phyloP scores from a whole-genome alignment of 30 jellyfish, hydroid and myxozoan genomes.

The Rhopilema esculentum region DNA sequence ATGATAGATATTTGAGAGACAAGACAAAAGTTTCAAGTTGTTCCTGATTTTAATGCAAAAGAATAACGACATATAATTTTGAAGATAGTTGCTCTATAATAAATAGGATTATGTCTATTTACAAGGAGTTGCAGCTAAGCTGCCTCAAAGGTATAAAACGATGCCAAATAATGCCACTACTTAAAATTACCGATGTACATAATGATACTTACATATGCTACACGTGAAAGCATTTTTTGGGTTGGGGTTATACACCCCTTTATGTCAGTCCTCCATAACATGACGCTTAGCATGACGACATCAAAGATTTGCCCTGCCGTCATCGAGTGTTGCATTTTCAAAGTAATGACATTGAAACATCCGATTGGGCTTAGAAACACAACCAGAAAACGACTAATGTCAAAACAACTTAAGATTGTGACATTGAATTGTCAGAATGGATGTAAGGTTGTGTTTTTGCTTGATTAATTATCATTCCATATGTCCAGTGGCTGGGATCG shows the following conservation, averaged over 20 bases:
- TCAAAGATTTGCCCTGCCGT: no score
- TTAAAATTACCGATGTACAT: background rate
- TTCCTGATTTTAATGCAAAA: background rate
- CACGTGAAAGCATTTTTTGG: background rate
- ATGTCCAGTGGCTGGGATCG: background rate
- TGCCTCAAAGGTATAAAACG: slow-evolving; percentile 25
- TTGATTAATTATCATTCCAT: background rate
- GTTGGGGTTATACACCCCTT: background rate
- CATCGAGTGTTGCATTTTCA: background rate
- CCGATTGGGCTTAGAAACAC: background rate
- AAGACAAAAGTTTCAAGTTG: background rate
- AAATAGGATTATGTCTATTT: slow-evolving; percentile 7
- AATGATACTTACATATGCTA: background rate
- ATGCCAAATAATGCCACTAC: background rate
- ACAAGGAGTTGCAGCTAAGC: slow-evolving; percentile 71
- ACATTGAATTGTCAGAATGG: background rate
- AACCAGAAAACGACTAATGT: background rate
- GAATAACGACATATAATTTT: background rate
- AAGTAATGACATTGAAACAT: background rate
- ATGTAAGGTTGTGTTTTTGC: background rate
- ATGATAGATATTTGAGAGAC: background rate
- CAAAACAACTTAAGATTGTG: no score
- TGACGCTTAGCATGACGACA: no score
- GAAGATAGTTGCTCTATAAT: background rate
- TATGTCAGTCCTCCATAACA: no score